Evolutionary conservation across 1,140 invertebrate species (phyloP).

Genomic region (Coboldia fuscipes): DNA sequence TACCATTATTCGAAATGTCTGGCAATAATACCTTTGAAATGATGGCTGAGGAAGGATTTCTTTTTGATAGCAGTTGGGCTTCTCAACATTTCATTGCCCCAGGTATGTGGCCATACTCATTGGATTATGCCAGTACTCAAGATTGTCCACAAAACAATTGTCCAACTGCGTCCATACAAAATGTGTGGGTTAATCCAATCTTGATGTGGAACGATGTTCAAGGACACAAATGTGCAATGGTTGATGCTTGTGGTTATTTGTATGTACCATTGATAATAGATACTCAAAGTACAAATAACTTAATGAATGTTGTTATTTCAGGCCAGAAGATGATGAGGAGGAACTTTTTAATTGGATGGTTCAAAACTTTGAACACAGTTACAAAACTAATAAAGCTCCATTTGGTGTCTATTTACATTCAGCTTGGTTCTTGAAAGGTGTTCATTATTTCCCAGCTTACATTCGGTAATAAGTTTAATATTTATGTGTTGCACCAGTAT

Average conservation of each 20-base stretch:
- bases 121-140: slow-evolving; percentile 35
- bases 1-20: slow-evolving; percentile 42
- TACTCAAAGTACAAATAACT: neutral
- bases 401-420: slow-evolving; percentile 31
- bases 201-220: slow-evolving; percentile 29
- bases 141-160: slow-evolving; percentile 41
- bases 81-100: slow-evolving; percentile 28
- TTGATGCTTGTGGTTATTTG: slow-evolving; percentile 33
- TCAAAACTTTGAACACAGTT: slow-evolving; percentile 25
- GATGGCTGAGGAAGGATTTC: slow-evolving; percentile 23
- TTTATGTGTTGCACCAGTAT: neutral
- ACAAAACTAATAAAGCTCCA: slow-evolving; percentile 26
- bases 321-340: slow-evolving; percentile 18
- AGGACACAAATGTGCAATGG: slow-evolving; percentile 33
- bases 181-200: slow-evolving; percentile 41
- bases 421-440: slow-evolving; percentile 24
- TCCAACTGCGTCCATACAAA: slow-evolving; percentile 33
- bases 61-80: slow-evolving; percentile 41
- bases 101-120: slow-evolving; percentile 46
- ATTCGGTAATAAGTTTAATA: slow-evolving; percentile 9
- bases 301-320: neutral
- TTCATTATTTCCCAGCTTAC: slow-evolving; percentile 21
- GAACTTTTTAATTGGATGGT: slow-evolving; percentile 24
- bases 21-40: slow-evolving; percentile 33
- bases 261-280: slow-evolving; percentile 9